Percentiles rank a stretch among this genome's conserved stretches.
Conservation (phyloP, 1,140 invertebrate species). For the Rhagoletis zephyria region DNA sequence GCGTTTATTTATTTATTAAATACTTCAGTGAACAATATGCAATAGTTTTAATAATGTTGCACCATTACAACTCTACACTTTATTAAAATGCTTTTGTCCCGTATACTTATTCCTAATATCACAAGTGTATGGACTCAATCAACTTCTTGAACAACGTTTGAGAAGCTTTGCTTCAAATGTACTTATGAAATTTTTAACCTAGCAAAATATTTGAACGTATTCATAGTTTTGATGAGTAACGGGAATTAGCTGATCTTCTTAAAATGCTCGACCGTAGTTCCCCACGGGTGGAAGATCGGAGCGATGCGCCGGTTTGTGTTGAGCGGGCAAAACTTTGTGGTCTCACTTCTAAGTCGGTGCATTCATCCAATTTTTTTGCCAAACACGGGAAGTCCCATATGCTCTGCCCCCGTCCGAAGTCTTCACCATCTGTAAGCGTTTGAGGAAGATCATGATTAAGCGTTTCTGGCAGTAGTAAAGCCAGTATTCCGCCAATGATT, state of each 20-base stretch:
- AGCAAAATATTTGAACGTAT: background rate
- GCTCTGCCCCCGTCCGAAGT: constrained; percentile 84
- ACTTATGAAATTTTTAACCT: background rate
- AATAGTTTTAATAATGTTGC: too few relatives aligned
- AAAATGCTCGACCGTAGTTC: constrained; percentile 81
- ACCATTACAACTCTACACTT: too few relatives aligned
- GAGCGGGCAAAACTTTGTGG: constrained; percentile 66
- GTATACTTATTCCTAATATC: constrained; percentile 35
- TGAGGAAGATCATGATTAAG: constrained; percentile 86
- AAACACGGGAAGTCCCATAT: constrained; percentile 86
- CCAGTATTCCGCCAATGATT: constrained; percentile 81
- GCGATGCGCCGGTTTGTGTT: constrained; percentile 74
- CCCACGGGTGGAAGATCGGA: constrained; percentile 78
- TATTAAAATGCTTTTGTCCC: background rate
- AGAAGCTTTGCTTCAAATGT: constrained; percentile 28
- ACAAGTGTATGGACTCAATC: constrained; percentile 38
- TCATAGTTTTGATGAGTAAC: constrained; percentile 56
- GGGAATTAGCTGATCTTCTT: constrained; percentile 73
- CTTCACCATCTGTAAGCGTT: constrained; percentile 86
- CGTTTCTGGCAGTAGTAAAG: constrained; percentile 87
- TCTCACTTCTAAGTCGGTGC: constrained; percentile 49
- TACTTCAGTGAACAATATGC: too few relatives aligned
- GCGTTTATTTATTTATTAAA: background rate
- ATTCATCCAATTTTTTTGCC: constrained; percentile 62
- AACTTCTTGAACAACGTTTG: constrained; percentile 24